These are phyloP conservation scores for Isoperla grammatica DNA, from an alignment of 2,888 invertebrate genomes.

Conservation along the genomic window DNA sequence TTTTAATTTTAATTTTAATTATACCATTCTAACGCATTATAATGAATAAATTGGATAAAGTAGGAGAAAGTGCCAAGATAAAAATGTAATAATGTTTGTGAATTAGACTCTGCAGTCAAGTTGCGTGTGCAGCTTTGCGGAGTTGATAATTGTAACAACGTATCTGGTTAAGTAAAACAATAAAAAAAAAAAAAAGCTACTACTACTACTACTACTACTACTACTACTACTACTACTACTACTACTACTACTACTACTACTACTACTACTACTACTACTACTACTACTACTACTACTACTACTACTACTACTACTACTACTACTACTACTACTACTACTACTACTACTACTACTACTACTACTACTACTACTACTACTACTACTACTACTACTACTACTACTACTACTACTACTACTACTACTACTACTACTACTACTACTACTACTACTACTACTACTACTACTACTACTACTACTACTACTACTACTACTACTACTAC, in stretches of 20 bases:
- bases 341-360: constrained; percentile 15
- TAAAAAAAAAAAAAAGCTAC: too few species aligned
- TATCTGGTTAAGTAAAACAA: too few species aligned
- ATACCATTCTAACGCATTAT: too few species aligned
- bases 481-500: constrained; percentile 16
- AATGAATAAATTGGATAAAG: too few species aligned
- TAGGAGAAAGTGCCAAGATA: too few species aligned
- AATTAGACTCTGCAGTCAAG: too few species aligned
- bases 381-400: constrained; percentile 16
- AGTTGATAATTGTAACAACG: too few species aligned
- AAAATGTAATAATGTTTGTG: too few species aligned
- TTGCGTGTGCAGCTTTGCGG: too few species aligned
- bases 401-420: constrained; percentile 15
- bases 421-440: constrained; percentile 15
- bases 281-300: constrained; percentile 16
- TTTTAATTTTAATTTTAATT: too few species aligned
- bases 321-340: constrained; percentile 15
- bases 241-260: constrained; percentile 15
- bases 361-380: constrained; percentile 15
- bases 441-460: constrained; percentile 15
- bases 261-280: constrained; percentile 15
- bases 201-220: constrained; percentile 15
- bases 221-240: constrained; percentile 15
- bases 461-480: constrained; percentile 15
- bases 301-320: constrained; percentile 15